Evolutionary conservation across 2,797 vertebrate genomes (phyloP).

Genomic region (Anomalospiza imberbis): DNA sequence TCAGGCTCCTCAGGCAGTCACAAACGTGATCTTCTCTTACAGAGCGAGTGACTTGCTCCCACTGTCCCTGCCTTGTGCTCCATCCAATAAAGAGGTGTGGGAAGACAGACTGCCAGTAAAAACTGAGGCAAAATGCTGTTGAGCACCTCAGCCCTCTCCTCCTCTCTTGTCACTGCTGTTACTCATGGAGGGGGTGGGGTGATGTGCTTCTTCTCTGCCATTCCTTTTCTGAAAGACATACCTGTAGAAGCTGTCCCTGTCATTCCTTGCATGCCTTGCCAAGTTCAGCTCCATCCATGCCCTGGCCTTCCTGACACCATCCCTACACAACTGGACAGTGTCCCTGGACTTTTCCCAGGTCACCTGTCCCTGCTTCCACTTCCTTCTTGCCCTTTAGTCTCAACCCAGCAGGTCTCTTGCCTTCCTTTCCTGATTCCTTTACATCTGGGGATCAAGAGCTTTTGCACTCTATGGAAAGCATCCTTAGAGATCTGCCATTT

Average conservation of each 20-base stretch:
- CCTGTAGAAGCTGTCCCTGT: background rate
- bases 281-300: fast-evolving
- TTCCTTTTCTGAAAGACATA: background rate
- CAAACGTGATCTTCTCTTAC: background rate
- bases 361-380: background rate
- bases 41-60: background rate
- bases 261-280: background rate
- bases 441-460: background rate
- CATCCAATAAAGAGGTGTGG: background rate
- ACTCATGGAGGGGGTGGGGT: fast-evolving
- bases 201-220: background rate
- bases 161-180: background rate
- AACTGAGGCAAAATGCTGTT: background rate
- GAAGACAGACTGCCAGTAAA: background rate
- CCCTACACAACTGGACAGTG: background rate
- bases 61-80: background rate
- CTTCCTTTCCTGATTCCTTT: background rate
- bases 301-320: background rate
- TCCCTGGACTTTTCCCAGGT: background rate
- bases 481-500: background rate
- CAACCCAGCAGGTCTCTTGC: background rate
- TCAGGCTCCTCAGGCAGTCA: background rate
- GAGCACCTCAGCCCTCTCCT: background rate
- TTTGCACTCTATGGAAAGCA: background rate
- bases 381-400: background rate